These are phyloP conservation scores for Scaptodrosophila lebanonensis DNA, from an alignment of 1,140 invertebrate genomes.

Conservation along the genomic window DNA sequence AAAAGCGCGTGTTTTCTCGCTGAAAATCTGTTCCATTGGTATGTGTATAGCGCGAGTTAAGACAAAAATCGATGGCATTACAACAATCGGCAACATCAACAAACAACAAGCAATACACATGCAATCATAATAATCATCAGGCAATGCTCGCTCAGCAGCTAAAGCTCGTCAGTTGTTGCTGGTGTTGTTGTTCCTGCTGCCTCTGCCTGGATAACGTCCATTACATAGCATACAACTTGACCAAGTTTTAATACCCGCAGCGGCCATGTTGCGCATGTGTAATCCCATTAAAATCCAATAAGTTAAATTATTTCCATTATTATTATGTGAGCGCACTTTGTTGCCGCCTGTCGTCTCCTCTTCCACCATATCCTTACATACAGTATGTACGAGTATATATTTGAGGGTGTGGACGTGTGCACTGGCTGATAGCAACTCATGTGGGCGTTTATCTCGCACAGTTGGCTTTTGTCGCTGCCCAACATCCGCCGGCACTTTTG, in stretches of 20 bases:
- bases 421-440: slow-evolving; percentile 44
- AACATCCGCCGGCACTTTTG: slow-evolving; percentile 47
- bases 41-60: too few species aligned
- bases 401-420: too few species aligned
- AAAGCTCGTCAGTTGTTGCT: slow-evolving; percentile 32
- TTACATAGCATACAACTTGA: slow-evolving; percentile 38
- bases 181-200: background rate
- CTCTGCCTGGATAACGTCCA: slow-evolving; percentile 7
- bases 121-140: slow-evolving; percentile 44
- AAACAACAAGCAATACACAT: slow-evolving; percentile 45
- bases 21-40: too few species aligned
- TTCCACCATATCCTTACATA: too few species aligned
- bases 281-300: slow-evolving; percentile 76
- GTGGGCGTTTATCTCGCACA: slow-evolving; percentile 53
- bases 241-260: slow-evolving; percentile 65
- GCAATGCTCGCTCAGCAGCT: too few species aligned
- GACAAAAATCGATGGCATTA: slow-evolving; percentile 14
- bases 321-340: slow-evolving; percentile 71
- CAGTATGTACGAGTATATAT: too few species aligned
- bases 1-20: too few species aligned
- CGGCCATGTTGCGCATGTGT: slow-evolving; percentile 69
- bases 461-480: slow-evolving; percentile 44
- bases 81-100: slow-evolving; percentile 18
- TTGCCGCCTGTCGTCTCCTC: slow-evolving; percentile 38
- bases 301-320: slow-evolving; percentile 76